A percentile compares a stretch with the other conserved stretches of the same genome.
These are phyloP conservation scores for Penaeus indicus DNA, from an alignment of 1,140 invertebrate species.

Conservation along the genomic window DNA sequence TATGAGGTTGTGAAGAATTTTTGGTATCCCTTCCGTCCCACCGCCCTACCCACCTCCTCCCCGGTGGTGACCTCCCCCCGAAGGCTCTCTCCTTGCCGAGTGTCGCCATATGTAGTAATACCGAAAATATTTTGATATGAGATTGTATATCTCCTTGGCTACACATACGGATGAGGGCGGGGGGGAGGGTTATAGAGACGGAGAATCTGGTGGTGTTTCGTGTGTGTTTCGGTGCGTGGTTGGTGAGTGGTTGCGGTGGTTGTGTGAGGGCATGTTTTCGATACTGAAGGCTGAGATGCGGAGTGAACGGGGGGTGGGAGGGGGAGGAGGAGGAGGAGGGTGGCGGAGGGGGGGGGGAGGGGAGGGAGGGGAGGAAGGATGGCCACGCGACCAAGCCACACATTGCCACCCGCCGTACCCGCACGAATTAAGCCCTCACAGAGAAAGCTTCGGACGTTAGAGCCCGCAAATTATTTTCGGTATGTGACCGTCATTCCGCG, in stretches of 20 bases:
- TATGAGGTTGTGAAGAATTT: background rate
- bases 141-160: too few relatives aligned
- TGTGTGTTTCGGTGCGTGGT: too few relatives aligned
- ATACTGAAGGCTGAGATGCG: background rate
- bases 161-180: too few relatives aligned
- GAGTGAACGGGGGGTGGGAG: background rate
- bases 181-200: too few relatives aligned
- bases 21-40: constrained; percentile 43
- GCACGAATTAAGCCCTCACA: constrained; percentile 52
- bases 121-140: too few relatives aligned
- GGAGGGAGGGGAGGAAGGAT: background rate
- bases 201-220: too few relatives aligned
- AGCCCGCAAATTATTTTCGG: constrained; percentile 32
- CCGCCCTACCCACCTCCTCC: constrained; percentile 13
- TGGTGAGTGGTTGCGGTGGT: too few relatives aligned
- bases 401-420: constrained; percentile 46
- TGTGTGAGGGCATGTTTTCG: background rate
- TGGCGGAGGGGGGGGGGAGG: background rate
- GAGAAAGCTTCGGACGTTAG: constrained; percentile 50
- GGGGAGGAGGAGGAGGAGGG: background rate
- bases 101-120: background rate
- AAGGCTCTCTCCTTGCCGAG: constrained; percentile 42
- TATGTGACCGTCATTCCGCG: constrained; percentile 17
- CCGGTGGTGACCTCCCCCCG: constrained; percentile 33
- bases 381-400: constrained; percentile 58